Evolutionary conservation across 1,140 invertebrate genomes (phyloP), one percentile per base, ranked within the genome.

Genomic region (Brachionus paranguensis): DNA sequence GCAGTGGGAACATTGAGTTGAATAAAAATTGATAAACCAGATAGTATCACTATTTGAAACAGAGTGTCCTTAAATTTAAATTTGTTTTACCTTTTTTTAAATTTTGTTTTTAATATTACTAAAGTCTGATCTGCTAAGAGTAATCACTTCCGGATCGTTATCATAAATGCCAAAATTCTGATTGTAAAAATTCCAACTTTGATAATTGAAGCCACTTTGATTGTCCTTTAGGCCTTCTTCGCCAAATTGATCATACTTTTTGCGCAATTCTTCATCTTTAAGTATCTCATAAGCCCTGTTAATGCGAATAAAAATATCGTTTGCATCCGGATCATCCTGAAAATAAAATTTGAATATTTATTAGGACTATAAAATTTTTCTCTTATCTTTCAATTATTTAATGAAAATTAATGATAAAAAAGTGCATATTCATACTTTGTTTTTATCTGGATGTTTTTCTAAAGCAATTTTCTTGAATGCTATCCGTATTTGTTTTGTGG

Each of bases 121-220:
- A 91, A 94, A 96, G 88, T 93, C 94, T 83, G 91, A 89, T 85
- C 89, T 91, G 85, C 91, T 92, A 0, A 96, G 88, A 5, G 94
- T 95, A 12, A 94, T 92, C 84, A 96, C 93, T 88, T 94, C 91
- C 76, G 91, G 92, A 89, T 95, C 94, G 89, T 95, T 93, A 88
- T 95, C 94, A 90, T 95, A 96, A 84, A 96, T 92, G 60, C 91
- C 94, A 92, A 95, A 95, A 87, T 94, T 93, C 87, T 94, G 92
- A 79, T 93, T 91, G 87, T 95, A 95, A 87, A 94, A 95, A 85
- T 92, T 93, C 91, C 94, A 95, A 43, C 93, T 92, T 86, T 95
- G 93, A 88, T 94, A 95, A 55, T 89, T 88, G 17, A 88, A 84
- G 12, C 90, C 89, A 55, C 87, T 91, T 84, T 91, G 89, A 78